A percentile compares a stretch with the other conserved stretches of the same genome.
These are phyloP conservation scores for Mellivora capensis DNA, from an alignment of 2,113 vertebrate genomes.

Conservation along the genomic window DNA sequence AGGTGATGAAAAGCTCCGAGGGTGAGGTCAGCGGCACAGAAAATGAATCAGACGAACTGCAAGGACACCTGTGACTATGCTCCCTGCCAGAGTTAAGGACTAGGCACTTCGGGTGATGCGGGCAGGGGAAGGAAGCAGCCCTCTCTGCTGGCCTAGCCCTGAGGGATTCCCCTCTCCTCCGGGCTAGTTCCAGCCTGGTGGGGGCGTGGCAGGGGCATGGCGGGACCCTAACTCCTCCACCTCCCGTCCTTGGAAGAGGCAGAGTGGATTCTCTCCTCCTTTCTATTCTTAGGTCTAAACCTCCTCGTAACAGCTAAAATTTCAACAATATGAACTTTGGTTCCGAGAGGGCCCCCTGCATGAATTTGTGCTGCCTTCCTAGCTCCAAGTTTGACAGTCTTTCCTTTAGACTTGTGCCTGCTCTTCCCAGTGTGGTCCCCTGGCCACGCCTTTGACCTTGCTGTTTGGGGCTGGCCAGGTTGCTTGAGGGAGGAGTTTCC, in stretches of 20 bases:
- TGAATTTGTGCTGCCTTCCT: background rate
- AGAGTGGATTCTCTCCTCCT: background rate
- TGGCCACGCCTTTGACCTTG: background rate
- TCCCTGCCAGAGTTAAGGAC: background rate
- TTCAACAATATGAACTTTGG: background rate
- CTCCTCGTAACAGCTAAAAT: background rate
- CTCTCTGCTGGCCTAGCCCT: rapidly evolving
- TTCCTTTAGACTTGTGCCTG: background rate
- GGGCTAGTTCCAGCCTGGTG: rapidly evolving
- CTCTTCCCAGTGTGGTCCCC: background rate
- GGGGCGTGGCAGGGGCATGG: rapidly evolving
- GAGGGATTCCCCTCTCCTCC: background rate
- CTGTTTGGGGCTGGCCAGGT: background rate
- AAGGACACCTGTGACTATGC: background rate
- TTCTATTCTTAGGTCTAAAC: background rate
- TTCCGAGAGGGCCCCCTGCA: background rate
- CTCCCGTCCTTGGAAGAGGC: background rate
- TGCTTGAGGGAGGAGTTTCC: background rate
- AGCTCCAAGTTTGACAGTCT: background rate
- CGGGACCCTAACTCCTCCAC: background rate
- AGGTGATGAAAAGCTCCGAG: background rate
- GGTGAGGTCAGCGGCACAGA: background rate
- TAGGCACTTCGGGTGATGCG: rapidly evolving
- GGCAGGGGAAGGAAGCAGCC: background rate
- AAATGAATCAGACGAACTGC: background rate